Conservation (phyloP, 2,113 vertebrate species). For the Amazona guildingii region DNA sequence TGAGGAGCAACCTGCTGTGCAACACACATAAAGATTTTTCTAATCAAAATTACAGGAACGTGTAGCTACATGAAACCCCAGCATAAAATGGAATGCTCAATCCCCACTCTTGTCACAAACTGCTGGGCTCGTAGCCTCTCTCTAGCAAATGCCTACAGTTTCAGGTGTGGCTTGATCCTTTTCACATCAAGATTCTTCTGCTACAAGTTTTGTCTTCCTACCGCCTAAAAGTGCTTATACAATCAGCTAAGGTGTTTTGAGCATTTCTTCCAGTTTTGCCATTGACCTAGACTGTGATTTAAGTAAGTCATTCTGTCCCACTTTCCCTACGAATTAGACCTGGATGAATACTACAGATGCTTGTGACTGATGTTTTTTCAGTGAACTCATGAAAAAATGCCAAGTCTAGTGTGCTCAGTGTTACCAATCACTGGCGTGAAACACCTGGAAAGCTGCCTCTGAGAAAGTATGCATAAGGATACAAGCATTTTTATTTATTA, state of each 20-base stretch:
- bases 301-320: not conserved
- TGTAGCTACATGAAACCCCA: not conserved
- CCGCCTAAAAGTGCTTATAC: rapidly evolving
- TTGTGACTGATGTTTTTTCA: not conserved
- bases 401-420: not conserved
- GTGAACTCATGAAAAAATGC: not conserved
- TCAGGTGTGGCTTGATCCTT: not conserved
- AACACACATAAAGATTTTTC: not conserved
- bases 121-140: not conserved
- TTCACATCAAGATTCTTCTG: not conserved
- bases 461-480: not conserved
- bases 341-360: not conserved
- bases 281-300: not conserved
- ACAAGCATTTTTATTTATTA: not conserved
- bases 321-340: not conserved
- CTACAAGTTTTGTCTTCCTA: not conserved
- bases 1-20: not conserved
- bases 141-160: not conserved
- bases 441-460: not conserved
- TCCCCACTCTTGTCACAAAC: not conserved
- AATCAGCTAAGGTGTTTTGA: not conserved
- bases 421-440: not conserved
- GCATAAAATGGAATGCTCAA: not conserved
- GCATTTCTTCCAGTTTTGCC: not conserved
- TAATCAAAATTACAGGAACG: not conserved